phyloP scores from a whole-genome alignment of 2,888 invertebrate species.

The Xylocampa areola region DNA sequence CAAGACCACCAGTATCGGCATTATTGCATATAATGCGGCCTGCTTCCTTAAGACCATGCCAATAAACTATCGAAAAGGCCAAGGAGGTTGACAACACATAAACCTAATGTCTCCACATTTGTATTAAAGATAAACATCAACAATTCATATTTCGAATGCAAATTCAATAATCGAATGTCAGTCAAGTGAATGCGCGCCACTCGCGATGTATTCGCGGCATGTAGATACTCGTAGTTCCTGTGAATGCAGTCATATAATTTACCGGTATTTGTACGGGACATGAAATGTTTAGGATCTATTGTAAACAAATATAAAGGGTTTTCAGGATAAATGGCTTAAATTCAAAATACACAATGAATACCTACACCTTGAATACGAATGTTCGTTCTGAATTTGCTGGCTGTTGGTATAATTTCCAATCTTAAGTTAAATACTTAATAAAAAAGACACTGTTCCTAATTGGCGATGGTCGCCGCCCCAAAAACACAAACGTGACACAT shows the following conservation, averaged over 20 bases:
- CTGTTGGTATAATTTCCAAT: constrained; percentile 10
- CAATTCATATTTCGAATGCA: constrained; percentile 51
- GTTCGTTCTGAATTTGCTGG: no score
- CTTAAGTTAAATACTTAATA: constrained; percentile 1
- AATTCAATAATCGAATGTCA: constrained; percentile 57
- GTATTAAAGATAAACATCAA: constrained; percentile 52
- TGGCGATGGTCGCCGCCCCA: constrained; percentile 44
- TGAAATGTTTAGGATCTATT: constrained; percentile 51
- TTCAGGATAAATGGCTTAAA: neutral
- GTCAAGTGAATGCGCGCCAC: constrained; percentile 45
- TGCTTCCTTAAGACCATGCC: constrained; percentile 28
- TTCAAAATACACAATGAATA: no score
- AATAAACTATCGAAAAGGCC: constrained; percentile 48
- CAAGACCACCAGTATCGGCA: constrained; percentile 31
- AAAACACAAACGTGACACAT: constrained; percentile 49
- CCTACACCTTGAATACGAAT: no score
- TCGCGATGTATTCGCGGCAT: constrained; percentile 44
- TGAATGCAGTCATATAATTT: constrained; percentile 43
- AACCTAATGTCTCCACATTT: constrained; percentile 52
- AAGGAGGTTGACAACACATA: constrained; percentile 51
- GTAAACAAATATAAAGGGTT: constrained; percentile 31
- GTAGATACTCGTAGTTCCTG: constrained; percentile 44
- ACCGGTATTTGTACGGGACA: constrained; percentile 48
- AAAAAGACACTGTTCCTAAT: constrained; percentile 33
- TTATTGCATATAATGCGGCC: constrained; percentile 32